phyloP scores from a whole-genome alignment of 2,113 vertebrate species.

The Protobothrops mucrosquamatus region DNA sequence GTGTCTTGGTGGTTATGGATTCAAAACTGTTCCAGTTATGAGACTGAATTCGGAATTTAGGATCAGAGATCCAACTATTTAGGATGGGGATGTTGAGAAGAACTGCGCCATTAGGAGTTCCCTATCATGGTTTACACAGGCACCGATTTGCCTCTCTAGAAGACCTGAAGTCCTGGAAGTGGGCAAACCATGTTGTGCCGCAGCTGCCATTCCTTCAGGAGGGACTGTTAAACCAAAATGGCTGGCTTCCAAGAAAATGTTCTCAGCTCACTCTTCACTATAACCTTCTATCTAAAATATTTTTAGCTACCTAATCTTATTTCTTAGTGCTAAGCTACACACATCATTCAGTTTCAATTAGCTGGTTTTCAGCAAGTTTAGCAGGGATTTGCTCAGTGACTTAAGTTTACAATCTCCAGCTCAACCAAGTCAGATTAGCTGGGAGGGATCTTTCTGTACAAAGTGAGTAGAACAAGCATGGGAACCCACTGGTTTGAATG shows the following conservation, averaged over 20 bases:
- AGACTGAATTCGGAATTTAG: not conserved
- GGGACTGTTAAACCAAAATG: not conserved
- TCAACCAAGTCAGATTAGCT: not conserved
- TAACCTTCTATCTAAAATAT: not conserved
- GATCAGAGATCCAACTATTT: not conserved
- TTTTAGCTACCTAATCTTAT: not conserved
- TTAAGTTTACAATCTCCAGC: conserved; percentile 23
- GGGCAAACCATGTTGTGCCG: not conserved
- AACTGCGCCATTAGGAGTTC: not conserved
- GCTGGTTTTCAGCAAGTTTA: conserved; percentile 10
- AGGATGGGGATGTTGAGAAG: not conserved
- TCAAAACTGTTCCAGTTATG: not conserved
- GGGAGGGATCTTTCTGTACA: not conserved
- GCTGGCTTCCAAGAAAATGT: not conserved
- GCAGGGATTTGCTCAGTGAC: conserved; percentile 52
- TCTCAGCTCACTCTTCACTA: not conserved
- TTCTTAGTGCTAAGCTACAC: conserved; percentile 3
- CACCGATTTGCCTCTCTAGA: not conserved
- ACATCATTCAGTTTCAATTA: conserved; percentile 4
- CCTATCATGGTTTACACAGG: not conserved
- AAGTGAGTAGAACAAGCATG: not conserved
- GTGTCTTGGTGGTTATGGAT: not conserved
- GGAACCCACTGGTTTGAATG: not conserved
- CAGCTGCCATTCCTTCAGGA: not conserved
- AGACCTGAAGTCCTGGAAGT: not conserved